These are phyloP conservation scores for Malacosoma neustria DNA, from an alignment of 2,888 invertebrate genomes.

Conservation along the genomic window DNA sequence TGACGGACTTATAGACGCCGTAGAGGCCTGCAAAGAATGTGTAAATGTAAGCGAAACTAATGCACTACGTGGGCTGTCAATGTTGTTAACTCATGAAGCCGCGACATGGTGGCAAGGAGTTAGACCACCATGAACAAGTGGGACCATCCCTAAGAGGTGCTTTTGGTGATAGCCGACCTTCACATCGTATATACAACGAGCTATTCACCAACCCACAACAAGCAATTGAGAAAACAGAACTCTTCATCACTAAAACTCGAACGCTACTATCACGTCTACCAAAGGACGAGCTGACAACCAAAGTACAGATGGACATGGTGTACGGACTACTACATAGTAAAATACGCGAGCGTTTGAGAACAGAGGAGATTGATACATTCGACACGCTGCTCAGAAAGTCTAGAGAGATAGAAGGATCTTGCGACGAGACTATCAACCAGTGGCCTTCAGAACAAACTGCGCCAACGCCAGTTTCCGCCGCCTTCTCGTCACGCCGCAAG, in stretches of 20 bases:
- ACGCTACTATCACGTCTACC: slow-evolving; percentile 8
- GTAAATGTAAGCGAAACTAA: slow-evolving; percentile 6
- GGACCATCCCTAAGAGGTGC: not conserved
- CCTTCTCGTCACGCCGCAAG: no score
- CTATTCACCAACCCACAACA: slow-evolving; percentile 1
- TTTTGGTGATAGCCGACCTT: slow-evolving; percentile 4
- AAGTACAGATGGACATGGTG: slow-evolving; percentile 11
- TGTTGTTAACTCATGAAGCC: slow-evolving; percentile 13
- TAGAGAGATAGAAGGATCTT: slow-evolving; percentile 8
- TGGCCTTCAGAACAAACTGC: not conserved
- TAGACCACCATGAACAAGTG: slow-evolving; percentile 1
- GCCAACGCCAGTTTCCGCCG: not conserved
- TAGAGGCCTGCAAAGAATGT: slow-evolving; percentile 11
- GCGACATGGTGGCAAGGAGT: slow-evolving; percentile 12
- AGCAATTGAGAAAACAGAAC: slow-evolving; percentile 1
- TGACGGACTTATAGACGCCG: slow-evolving; percentile 10
- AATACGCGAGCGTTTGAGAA: slow-evolving; percentile 9
- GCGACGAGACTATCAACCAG: slow-evolving; percentile 7
- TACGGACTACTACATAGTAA: slow-evolving; percentile 13
- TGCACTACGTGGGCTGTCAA: slow-evolving; percentile 12
- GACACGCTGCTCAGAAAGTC: slow-evolving; percentile 7
- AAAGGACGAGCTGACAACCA: not conserved
- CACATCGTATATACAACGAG: slow-evolving; percentile 2
- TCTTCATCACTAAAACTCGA: slow-evolving; percentile 7
- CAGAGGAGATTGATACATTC: slow-evolving; percentile 4